Percentiles rank a stretch among this genome's conserved stretches.
These are phyloP conservation scores for Oceanodroma leucorhoa DNA, from an alignment of 2,797 vertebrate species.

Conservation along the genomic window DNA sequence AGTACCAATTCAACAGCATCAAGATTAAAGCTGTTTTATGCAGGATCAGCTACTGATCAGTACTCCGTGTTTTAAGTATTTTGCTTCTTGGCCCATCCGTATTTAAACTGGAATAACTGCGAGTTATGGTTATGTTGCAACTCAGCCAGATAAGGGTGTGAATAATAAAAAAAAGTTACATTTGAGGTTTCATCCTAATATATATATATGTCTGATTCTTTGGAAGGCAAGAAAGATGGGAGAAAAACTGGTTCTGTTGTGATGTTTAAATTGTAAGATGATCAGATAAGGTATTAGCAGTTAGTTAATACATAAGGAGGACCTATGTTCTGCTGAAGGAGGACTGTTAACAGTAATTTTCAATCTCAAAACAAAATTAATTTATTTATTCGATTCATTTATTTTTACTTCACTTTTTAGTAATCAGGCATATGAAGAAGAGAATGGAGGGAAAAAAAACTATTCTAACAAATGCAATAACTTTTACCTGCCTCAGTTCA, in stretches of 20 bases:
- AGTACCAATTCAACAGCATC: neutral
- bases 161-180: neutral
- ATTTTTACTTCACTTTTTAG: neutral
- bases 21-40: neutral
- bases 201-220: neutral
- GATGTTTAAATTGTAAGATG: neutral
- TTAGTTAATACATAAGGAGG: neutral
- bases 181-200: neutral
- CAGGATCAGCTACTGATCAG: neutral
- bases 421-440: neutral
- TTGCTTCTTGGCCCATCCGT: neutral
- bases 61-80: neutral
- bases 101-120: neutral
- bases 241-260: neutral
- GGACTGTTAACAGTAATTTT: neutral
- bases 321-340: neutral
- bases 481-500: neutral
- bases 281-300: neutral
- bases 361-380: neutral
- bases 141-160: neutral
- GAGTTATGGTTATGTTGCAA: neutral
- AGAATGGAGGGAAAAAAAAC: neutral
- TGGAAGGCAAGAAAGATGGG: neutral
- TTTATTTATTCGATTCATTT: neutral
- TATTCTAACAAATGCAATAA: neutral